Conservation (phyloP, 2,888 invertebrate species). For the Synergus laeviventris region DNA sequence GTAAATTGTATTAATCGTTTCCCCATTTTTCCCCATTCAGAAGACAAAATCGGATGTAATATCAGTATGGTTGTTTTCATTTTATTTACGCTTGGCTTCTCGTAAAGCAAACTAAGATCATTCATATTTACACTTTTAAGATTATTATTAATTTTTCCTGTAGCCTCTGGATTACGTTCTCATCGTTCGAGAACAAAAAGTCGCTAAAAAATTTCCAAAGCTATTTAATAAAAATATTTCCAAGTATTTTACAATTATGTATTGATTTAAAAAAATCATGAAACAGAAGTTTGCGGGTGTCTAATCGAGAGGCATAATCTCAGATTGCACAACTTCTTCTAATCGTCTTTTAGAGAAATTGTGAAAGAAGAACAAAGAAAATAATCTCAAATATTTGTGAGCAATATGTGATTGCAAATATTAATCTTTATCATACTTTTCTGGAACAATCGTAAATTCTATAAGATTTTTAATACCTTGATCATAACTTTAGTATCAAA, state of each 20-base stretch:
- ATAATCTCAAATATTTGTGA: background rate
- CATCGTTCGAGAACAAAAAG: too few species aligned
- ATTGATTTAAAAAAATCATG: too few species aligned
- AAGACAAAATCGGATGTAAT: background rate
- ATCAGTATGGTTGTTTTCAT: background rate
- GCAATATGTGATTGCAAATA: background rate
- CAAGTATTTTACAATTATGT: background rate
- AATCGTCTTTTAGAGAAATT: background rate
- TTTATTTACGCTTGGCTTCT: background rate
- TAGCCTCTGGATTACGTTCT: background rate
- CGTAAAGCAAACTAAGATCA: background rate
- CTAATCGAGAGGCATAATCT: background rate
- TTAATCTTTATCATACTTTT: too few species aligned
- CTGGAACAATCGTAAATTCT: too few species aligned
- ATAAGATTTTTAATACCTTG: too few species aligned
- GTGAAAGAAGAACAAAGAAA: background rate
- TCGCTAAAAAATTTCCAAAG: too few species aligned
- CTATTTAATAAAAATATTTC: background rate
- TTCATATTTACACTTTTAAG: background rate
- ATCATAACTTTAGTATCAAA: too few species aligned
- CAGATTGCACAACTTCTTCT: background rate
- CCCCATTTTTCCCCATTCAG: background rate
- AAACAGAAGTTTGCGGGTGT: background rate
- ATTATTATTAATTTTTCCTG: background rate
- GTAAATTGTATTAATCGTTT: background rate